Evolutionary conservation across 2,888 invertebrate species (phyloP), one percentile per base, ranked within the genome.

Genomic region (Drosophila helvetica): DNA sequence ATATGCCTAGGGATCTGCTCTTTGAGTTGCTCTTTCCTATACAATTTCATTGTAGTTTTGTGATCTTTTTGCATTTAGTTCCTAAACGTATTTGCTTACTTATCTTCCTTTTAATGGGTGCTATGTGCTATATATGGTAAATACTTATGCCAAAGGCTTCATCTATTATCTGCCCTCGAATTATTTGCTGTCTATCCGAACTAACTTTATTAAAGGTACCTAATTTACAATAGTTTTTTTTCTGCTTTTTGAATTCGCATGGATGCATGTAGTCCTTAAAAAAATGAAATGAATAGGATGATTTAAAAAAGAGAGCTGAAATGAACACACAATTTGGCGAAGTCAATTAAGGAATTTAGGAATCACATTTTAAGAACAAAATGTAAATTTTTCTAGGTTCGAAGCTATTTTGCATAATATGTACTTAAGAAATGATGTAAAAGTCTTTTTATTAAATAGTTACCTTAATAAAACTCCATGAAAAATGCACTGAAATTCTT

Each of bases 181-280:
- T 50, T 25, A 42, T 38, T 56, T 50, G 68, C 45, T 52, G 50
- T 65, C 53, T 73, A 81, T 60, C 53, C 70, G 68, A 65, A 68
- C 47, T 65, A 65, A 65, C 54, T 70, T 45, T 58, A 68, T 79
- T 76, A 86, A 90, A 91, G 91, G 90, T 91, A 90, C 91, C 91
- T 90, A 91, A 91, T 91, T 91, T 90, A 90, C 91, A 91, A 88
- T 90, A 91, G 90, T 90, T 89, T 61, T 75, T 56, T 52, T 45
- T 45, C 25, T 19, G 48, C 54, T 56, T 15, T 45, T 55, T 57
- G 17, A 53, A 33, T 19, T 59, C 48, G 46, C 22, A 5, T n/a
- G 38, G 9, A 58, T 19, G 8, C 8, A 33, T 27, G 19, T 18
- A 50, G 48, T 62, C 45, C 45, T 27, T 27, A 19, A 54, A 54